A percentile compares a stretch with the other conserved stretches of the same genome.
These are phyloP conservation scores for Hydractinia echinata DNA, from an alignment of 30 jellyfish, hydroid and myxozoan genomes.

Conservation along the genomic window DNA sequence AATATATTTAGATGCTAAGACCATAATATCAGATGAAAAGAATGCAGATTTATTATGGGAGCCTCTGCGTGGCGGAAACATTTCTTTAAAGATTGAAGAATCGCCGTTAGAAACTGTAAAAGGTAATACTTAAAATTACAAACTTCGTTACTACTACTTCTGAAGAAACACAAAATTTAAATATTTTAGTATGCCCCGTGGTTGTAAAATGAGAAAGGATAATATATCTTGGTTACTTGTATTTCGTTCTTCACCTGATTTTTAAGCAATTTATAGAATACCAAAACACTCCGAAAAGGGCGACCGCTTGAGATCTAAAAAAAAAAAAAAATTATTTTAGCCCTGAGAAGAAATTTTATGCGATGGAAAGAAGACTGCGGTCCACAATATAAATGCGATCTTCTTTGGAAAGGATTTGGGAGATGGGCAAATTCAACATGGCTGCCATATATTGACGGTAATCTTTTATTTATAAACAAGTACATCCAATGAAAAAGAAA, in stretches of 20 bases:
- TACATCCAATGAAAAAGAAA: no score
- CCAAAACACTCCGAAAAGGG: neutral
- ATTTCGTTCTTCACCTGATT: neutral
- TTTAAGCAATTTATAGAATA: neutral
- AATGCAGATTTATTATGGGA: slow-evolving; percentile 63
- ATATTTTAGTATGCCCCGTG: neutral
- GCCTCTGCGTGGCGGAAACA: slow-evolving; percentile 96
- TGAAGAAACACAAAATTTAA: neutral
- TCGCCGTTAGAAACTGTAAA: slow-evolving; percentile 39
- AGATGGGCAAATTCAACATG: slow-evolving; percentile 93
- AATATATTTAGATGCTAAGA: slow-evolving; percentile 13
- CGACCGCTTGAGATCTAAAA: neutral
- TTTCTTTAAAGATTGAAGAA: slow-evolving; percentile 82
- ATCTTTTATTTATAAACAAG: no score
- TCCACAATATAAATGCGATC: slow-evolving; percentile 76
- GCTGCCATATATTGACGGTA: slow-evolving; percentile 90
- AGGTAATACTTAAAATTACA: slow-evolving; percentile 31
- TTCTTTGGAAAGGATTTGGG: slow-evolving; percentile 95
- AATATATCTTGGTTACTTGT: neutral
- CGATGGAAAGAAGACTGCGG: slow-evolving; percentile 95
- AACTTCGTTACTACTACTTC: neutral
- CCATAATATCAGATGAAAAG: slow-evolving; percentile 30
- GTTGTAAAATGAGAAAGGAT: neutral
- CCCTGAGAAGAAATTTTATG: slow-evolving; percentile 47
- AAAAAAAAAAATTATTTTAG: slow-evolving; percentile 26